Evolutionary conservation across 2,113 vertebrate genomes (phyloP).

Genomic region (Macrotis lagotis): DNA sequence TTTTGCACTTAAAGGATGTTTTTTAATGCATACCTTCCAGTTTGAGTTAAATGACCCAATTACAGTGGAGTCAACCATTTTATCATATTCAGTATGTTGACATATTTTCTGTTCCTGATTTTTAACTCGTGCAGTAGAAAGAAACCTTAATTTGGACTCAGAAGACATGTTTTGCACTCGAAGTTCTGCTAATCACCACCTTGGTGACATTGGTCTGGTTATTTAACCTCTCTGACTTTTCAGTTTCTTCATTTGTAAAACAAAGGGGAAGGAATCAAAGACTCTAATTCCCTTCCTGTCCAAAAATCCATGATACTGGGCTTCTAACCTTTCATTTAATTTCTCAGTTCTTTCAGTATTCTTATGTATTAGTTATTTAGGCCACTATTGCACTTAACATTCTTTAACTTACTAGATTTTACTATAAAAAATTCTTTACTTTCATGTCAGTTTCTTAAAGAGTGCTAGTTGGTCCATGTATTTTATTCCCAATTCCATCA

Average conservation of each 20-base stretch:
- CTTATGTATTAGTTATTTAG: neutral
- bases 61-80: neutral
- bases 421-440: neutral
- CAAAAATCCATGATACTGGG: neutral
- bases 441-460: neutral
- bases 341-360: neutral
- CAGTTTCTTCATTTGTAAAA: neutral
- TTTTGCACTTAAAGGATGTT: conserved; percentile 1
- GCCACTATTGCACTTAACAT: neutral
- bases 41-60: neutral
- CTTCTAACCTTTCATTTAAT: neutral
- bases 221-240: neutral
- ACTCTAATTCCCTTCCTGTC: neutral
- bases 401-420: neutral
- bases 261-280: neutral
- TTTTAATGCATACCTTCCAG: neutral
- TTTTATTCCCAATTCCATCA: neutral
- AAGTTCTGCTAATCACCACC: neutral
- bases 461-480: neutral
- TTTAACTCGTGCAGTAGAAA: neutral
- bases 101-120: neutral
- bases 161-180: neutral
- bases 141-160: neutral
- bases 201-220: neutral
- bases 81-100: neutral